Evolutionary conservation across 2,797 vertebrate genomes (phyloP).

Genomic region (Aldrovandia affinis): DNA sequence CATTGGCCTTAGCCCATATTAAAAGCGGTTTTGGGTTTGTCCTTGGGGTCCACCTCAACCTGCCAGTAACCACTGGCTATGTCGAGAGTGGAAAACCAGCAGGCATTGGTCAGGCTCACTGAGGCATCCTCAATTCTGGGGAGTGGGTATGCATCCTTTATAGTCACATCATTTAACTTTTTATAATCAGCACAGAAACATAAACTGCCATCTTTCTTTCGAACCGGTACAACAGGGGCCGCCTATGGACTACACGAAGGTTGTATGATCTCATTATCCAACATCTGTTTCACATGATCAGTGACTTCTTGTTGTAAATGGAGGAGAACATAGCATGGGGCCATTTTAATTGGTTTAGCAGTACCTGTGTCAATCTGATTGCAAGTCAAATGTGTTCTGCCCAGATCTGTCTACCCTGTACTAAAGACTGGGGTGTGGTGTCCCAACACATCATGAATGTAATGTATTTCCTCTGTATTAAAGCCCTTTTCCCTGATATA

Average conservation of each 20-base stretch:
- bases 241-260: not conserved
- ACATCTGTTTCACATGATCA: slow-evolving; percentile 13
- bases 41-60: not conserved
- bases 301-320: not conserved
- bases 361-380: slow-evolving; percentile 28
- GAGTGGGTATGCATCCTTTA: no score
- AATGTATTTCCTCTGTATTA: not conserved
- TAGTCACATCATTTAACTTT: slow-evolving; percentile 10
- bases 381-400: not conserved
- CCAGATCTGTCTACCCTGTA: slow-evolving; percentile 16
- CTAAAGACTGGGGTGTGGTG: slow-evolving; percentile 16
- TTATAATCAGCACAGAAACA: not conserved
- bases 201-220: not conserved
- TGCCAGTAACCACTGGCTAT: not conserved
- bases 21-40: not conserved
- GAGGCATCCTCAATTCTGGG: not conserved
- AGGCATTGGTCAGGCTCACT: not conserved
- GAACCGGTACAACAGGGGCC: not conserved
- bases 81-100: not conserved
- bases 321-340: not conserved
- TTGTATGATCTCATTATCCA: not conserved
- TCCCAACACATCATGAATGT: not conserved
- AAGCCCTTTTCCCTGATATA: slow-evolving; percentile 10
- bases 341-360: not conserved
- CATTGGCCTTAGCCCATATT: no score